Evolutionary conservation across 53 echinoderm and acorn worm species (phyloP).

Genomic region (Echinarachnius parma): DNA sequence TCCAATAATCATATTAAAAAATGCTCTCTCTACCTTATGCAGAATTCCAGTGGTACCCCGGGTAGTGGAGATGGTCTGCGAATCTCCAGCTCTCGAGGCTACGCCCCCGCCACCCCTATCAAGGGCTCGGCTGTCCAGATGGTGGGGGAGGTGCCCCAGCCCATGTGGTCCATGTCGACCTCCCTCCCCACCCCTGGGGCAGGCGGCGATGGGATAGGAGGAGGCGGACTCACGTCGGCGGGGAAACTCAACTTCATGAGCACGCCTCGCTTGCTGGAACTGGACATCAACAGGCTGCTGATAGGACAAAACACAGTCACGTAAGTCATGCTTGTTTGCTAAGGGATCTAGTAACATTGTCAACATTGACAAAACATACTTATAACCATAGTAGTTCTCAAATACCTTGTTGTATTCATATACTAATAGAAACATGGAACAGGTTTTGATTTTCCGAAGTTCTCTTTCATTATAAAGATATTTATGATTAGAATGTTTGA

Average conservation of each 20-base stretch:
- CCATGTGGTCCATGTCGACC: slow-evolving; percentile 95
- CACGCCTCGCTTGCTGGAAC: slow-evolving; percentile 89
- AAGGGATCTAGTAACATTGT: too few relatives aligned
- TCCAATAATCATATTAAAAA: too few relatives aligned
- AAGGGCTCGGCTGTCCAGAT: slow-evolving; percentile 72
- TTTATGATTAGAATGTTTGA: too few relatives aligned
- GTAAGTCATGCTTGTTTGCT: too few relatives aligned
- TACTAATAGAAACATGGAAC: too few relatives aligned
- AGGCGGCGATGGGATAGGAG: slow-evolving; percentile 2
- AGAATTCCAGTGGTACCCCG: slow-evolving; percentile 24
- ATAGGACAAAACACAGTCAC: slow-evolving; percentile 96
- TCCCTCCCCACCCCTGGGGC: slow-evolving; percentile 53
- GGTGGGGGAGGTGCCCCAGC: slow-evolving; percentile 70
- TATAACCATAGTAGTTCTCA: too few relatives aligned
- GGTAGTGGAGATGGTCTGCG: slow-evolving; percentile 12
- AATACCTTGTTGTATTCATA: too few relatives aligned
- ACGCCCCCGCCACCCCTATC: slow-evolving; percentile 40
- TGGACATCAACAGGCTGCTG: slow-evolving; percentile 94
- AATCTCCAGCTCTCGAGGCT: slow-evolving; percentile 19
- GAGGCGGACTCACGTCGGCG: slow-evolving; percentile 10
- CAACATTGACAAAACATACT: too few relatives aligned
- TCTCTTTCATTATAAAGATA: too few relatives aligned
- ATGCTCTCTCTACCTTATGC: neutral
- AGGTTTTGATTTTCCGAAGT: too few relatives aligned
- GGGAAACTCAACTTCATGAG: slow-evolving; percentile 61